Evolutionary conservation across 1,140 invertebrate species (phyloP), one percentile per base, ranked within the genome.

Genomic region (Neodiprion lecontei): DNA sequence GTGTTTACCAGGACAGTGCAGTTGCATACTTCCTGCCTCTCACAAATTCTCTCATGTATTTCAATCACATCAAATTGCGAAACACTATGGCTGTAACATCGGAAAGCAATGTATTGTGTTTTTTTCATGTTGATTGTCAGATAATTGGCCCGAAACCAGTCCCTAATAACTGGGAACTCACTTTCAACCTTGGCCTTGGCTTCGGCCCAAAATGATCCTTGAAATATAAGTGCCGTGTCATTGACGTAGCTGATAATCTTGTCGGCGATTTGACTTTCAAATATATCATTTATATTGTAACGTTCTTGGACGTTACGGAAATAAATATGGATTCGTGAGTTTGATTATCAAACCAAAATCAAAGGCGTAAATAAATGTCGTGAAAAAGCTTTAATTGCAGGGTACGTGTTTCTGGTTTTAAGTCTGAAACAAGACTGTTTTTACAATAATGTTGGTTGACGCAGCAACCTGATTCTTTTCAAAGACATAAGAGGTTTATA

Each of bases 111-210:
- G 70, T 7, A 12, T 70, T 76, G 14, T 70, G 72, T 74, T 21
- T 70, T 70, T 50, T 28, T 12, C 7, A 67, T 72, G 47, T 74
- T 76, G 1, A 76, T 28, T 21, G 67, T 73, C 8, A 76, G 67
- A 12, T n/a, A 74, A 53, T 73, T 76, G n/a, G 5, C 40, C 47
- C n/a, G 10, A 40, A 76, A 76, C 71, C 75, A 76, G 23, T 76
- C 70, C 21, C 9, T 9, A 14, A 73, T 61, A 12, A 28, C 50
- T 53, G 47, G 53, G 7, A 73, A 40, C 68, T 76, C 67, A 5
- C 40, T 14, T 28, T 21, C 1, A 21, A 49, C 72, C n/a, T 71
- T 48, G 11, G 14, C 8, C 14, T 47, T 40, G n/a, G 47, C 21
- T 71, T 71, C 47, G 11, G 10, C n/a, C 70, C 70, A 71, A 11